Percentiles rank a stretch among this genome's conserved stretches.
These are phyloP conservation scores for Megastigmus dorsalis DNA, from an alignment of 2,888 invertebrate species.

Conservation along the genomic window DNA sequence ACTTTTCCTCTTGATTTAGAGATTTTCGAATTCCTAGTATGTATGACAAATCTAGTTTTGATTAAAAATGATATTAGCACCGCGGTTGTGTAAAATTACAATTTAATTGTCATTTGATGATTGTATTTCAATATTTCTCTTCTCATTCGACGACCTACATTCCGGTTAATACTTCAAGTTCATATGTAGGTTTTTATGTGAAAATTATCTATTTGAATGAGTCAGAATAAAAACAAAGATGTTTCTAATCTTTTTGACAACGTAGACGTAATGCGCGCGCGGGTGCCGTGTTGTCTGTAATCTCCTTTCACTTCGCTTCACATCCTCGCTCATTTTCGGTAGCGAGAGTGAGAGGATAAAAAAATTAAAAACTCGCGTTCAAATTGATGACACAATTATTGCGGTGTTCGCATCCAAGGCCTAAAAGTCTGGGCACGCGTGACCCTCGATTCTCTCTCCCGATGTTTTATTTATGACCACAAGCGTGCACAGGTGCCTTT, in stretches of 20 bases:
- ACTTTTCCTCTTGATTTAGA: not conserved
- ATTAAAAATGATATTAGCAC: too few relatives aligned
- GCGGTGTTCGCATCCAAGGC: slow-evolving; percentile 22
- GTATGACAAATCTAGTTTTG: too few relatives aligned
- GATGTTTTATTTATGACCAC: slow-evolving; percentile 50
- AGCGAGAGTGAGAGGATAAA: not conserved
- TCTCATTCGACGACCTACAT: too few relatives aligned
- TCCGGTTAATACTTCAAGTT: too few relatives aligned
- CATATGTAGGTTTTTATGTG: too few relatives aligned
- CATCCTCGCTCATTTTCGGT: not conserved
- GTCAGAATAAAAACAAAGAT: not conserved
- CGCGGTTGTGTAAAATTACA: not conserved
- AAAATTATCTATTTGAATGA: too few relatives aligned
- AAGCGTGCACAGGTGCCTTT: slow-evolving; percentile 5
- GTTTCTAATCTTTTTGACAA: not conserved
- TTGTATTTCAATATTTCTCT: not conserved
- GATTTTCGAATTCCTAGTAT: too few relatives aligned
- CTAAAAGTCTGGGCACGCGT: slow-evolving; percentile 13
- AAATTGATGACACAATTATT: slow-evolving; percentile 43
- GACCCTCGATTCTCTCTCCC: slow-evolving; percentile 42
- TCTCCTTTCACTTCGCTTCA: not conserved
- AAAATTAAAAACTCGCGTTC: not conserved
- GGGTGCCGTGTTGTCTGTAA: not conserved
- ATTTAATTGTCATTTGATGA: not conserved
- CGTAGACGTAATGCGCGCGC: not conserved